Percentiles rank a stretch among this genome's conserved stretches.
These are phyloP conservation scores for Athalia circularis DNA, from an alignment of 2,888 invertebrate species.

Conservation along the genomic window DNA sequence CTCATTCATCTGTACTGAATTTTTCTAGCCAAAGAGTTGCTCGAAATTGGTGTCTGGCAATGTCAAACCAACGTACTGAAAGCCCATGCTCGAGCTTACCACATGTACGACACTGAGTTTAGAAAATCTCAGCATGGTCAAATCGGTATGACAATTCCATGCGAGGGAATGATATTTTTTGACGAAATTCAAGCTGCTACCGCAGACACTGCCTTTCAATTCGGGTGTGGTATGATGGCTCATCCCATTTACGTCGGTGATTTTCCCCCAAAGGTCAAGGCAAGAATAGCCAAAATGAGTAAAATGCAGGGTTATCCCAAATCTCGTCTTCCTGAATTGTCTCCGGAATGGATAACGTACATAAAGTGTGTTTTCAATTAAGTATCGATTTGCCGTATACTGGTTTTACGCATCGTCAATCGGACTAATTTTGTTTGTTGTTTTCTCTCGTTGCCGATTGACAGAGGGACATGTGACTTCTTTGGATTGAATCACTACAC, in stretches of 20 bases:
- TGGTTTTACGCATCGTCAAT: no score
- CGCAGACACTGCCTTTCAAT: conserved; percentile 57
- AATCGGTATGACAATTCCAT: conserved; percentile 46
- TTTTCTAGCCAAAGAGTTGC: conserved; percentile 9
- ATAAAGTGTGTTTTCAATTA: conserved; percentile 47
- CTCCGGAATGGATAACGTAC: conserved; percentile 18
- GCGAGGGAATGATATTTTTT: background rate
- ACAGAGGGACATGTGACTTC: conserved; percentile 63
- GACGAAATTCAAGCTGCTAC: conserved; percentile 55
- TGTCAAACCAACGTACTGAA: conserved; percentile 83
- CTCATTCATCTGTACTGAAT: conserved; percentile 51
- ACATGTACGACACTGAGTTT: conserved; percentile 27
- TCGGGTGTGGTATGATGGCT: conserved; percentile 77
- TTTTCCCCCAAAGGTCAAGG: conserved; percentile 80
- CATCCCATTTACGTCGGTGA: conserved; percentile 82
- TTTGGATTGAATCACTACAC: conserved; percentile 66
- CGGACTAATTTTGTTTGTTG: background rate
- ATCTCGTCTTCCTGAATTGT: conserved; percentile 77
- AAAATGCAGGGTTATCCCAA: conserved; percentile 77
- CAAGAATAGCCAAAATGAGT: conserved; percentile 77
- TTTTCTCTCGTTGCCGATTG: conserved; percentile 58
- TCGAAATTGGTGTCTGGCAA: conserved; percentile 78
- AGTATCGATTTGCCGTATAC: no score
- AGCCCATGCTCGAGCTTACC: conserved; percentile 75
- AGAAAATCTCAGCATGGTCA: conserved; percentile 64